Percentiles rank a stretch among this genome's conserved stretches.
These are phyloP conservation scores for Cheilosia variabilis DNA, from an alignment of 2,888 invertebrate genomes.

Conservation along the genomic window DNA sequence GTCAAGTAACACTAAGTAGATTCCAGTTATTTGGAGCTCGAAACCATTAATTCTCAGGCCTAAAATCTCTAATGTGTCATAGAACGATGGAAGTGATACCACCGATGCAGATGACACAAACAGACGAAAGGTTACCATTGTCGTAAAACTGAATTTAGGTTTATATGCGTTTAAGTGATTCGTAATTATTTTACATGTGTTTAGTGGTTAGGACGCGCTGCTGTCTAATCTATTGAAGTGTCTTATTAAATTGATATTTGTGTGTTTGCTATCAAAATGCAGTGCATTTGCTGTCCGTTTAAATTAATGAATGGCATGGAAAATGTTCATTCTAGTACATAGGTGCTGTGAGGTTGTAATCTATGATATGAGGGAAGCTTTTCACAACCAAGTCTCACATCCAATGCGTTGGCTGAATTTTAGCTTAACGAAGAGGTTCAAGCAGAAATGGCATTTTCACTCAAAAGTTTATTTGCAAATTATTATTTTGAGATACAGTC, in stretches of 20 bases:
- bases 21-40: constrained; percentile 10
- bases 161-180: constrained; percentile 56
- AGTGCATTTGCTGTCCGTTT: background rate
- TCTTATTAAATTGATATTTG: constrained; percentile 37
- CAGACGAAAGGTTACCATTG: constrained; percentile 26
- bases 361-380: constrained; percentile 4
- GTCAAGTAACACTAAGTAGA: constrained; percentile 2
- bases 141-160: constrained; percentile 47
- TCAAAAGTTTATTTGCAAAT: too few species aligned
- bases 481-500: too few species aligned
- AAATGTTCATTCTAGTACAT: background rate
- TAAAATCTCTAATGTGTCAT: constrained; percentile 3
- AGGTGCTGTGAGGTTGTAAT: constrained; percentile 5
- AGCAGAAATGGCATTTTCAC: too few species aligned
- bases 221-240: constrained; percentile 11
- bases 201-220: constrained; percentile 18
- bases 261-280: background rate
- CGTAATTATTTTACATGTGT: constrained; percentile 58
- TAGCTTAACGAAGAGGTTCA: background rate
- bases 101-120: constrained; percentile 12
- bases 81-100: constrained; percentile 20
- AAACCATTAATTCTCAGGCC: constrained; percentile 29
- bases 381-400: background rate
- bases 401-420: background rate
- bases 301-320: constrained; percentile 1